These are phyloP conservation scores for Hylaeus volcanicus DNA, from an alignment of 1,140 invertebrate genomes.

Conservation along the genomic window DNA sequence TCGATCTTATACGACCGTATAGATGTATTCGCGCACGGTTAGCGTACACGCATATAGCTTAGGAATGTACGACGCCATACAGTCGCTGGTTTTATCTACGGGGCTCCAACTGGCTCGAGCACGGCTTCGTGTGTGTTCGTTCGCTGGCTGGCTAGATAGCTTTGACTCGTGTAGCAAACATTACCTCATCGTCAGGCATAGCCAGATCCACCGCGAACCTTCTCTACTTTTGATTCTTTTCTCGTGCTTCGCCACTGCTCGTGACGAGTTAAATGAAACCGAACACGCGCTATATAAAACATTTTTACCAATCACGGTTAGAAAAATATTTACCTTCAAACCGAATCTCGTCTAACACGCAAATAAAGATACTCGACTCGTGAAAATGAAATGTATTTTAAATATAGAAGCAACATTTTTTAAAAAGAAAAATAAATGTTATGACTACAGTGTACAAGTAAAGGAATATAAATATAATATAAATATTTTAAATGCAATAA, in stretches of 20 bases:
- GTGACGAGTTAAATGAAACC: background rate
- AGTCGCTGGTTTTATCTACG: constrained; percentile 54
- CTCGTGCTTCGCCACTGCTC: background rate
- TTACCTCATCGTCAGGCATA: constrained; percentile 67
- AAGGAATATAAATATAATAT: too few species aligned
- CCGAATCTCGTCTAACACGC: too few species aligned
- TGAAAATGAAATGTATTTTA: background rate
- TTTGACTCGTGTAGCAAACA: constrained; percentile 54
- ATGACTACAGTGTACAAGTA: too few species aligned
- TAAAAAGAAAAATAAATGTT: too few species aligned
- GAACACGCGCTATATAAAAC: background rate
- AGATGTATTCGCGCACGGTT: constrained; percentile 10
- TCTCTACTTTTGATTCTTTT: constrained; percentile 62
- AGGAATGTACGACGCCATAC: constrained; percentile 42
- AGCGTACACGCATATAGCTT: constrained; percentile 32
- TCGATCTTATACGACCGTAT: background rate
- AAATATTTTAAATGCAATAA: background rate
- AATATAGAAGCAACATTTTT: too few species aligned
- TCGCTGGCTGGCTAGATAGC: constrained; percentile 55
- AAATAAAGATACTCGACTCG: background rate
- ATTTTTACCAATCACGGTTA: background rate
- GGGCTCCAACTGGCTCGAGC: constrained; percentile 38
- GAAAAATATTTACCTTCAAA: background rate
- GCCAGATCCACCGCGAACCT: constrained; percentile 66
- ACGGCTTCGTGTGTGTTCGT: constrained; percentile 41